phyloP scores from a whole-genome alignment of 92 coral and sea anemone species.

The Paragorgia papillata region DNA sequence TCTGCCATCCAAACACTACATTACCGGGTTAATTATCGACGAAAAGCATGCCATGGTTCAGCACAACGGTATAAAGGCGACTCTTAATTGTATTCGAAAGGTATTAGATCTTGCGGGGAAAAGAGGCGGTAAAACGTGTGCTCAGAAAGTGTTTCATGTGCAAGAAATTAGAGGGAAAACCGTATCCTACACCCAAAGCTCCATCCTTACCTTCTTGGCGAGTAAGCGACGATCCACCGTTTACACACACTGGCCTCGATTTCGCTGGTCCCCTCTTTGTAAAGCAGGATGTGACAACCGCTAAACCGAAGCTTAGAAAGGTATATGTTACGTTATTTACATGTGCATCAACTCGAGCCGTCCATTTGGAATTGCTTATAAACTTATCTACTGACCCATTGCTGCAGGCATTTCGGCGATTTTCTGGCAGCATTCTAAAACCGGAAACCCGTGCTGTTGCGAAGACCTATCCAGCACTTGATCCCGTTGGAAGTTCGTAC shows the following conservation, averaged over 20 bases:
- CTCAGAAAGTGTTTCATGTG: slow-evolving; percentile 55
- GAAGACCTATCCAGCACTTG: slow-evolving; percentile 28
- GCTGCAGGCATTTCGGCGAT: slow-evolving; percentile 56
- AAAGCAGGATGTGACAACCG: no score
- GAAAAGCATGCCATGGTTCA: slow-evolving; percentile 34
- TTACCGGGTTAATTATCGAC: slow-evolving; percentile 30
- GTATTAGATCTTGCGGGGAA: slow-evolving; percentile 51
- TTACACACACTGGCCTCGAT: no score
- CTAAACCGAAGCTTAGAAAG: no score
- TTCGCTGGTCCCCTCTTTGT: no score
- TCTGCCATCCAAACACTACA: slow-evolving; percentile 36
- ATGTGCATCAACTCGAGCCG: slow-evolving; percentile 36
- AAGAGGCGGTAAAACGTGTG: slow-evolving; percentile 44
- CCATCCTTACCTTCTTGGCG: slow-evolving; percentile 47
- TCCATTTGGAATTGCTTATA: slow-evolving; percentile 52
- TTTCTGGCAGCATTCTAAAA: slow-evolving; percentile 27
- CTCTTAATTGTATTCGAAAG: slow-evolving; percentile 45
- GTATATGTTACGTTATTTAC: no score
- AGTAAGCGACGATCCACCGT: no score
- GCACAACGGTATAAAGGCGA: slow-evolving; percentile 57
- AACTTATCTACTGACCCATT: slow-evolving; percentile 51
- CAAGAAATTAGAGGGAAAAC: slow-evolving; percentile 37
- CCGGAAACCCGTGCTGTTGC: not conserved
- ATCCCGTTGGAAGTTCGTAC: slow-evolving; percentile 7
- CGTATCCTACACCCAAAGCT: slow-evolving; percentile 38